phyloP scores from a whole-genome alignment of 37 sponge, comb jelly and placozoan species.

The Halisarca cf. caerulea region DNA sequence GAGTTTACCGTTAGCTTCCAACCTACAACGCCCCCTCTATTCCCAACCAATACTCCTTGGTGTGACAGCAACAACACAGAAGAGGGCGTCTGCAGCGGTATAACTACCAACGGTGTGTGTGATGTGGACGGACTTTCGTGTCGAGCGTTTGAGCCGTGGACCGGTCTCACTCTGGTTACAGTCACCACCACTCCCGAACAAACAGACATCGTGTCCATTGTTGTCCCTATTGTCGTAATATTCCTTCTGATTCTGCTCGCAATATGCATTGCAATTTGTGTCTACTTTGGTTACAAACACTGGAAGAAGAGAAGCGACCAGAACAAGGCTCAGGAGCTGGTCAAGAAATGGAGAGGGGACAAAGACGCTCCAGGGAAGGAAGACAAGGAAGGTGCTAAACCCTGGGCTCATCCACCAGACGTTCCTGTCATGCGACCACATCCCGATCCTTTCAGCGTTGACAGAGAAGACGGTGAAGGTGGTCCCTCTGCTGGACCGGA shows the following conservation, averaged over 20 bases:
- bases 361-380: constrained; percentile 66
- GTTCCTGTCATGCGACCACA: constrained; percentile 62
- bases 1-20: constrained; percentile 61
- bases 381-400: constrained; percentile 42
- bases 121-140: constrained; percentile 55
- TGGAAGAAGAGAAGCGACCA: constrained; percentile 54
- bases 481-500: constrained; percentile 21
- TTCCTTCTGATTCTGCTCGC: constrained; percentile 40
- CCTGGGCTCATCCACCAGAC: constrained; percentile 71
- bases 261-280: constrained; percentile 18
- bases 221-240: constrained; percentile 58
- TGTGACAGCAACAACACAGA: constrained; percentile 78
- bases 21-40: background rate
- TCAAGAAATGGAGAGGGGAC: constrained; percentile 76
- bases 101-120: constrained; percentile 72
- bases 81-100: constrained; percentile 53
- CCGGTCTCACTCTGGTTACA: constrained; percentile 26
- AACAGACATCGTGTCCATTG: constrained; percentile 14
- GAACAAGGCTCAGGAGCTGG: constrained; percentile 62
- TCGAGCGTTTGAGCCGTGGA: constrained; percentile 57
- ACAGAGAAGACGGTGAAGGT: background rate
- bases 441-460: constrained; percentile 73
- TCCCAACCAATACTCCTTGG: constrained; percentile 54
- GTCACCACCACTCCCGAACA: constrained; percentile 38
- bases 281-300: constrained; percentile 55